These are phyloP conservation scores for Leptestheria dahalacensis DNA, from an alignment of 1,140 invertebrate species.

Conservation along the genomic window DNA sequence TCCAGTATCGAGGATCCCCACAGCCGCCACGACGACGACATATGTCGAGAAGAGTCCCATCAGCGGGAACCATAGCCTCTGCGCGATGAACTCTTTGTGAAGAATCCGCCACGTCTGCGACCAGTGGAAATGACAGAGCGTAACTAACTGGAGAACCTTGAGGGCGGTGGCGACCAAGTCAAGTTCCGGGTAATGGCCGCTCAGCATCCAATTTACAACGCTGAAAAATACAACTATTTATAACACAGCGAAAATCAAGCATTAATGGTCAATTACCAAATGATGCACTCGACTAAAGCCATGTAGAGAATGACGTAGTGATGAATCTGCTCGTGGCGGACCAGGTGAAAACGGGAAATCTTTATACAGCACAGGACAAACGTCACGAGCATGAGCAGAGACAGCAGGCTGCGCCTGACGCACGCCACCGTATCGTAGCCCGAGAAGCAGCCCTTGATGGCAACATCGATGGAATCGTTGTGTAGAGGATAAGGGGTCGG, in stretches of 20 bases:
- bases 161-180: slow-evolving; percentile 35
- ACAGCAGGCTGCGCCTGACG: slow-evolving; percentile 33
- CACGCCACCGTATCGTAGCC: slow-evolving; percentile 33
- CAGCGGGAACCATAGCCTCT: slow-evolving; percentile 26
- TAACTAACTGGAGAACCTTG: slow-evolving; percentile 34
- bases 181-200: slow-evolving; percentile 31
- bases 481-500: background rate
- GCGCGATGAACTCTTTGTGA: slow-evolving; percentile 33
- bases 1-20: slow-evolving; percentile 34
- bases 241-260: background rate
- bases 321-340: slow-evolving; percentile 33
- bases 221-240: slow-evolving; percentile 29
- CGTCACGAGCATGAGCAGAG: slow-evolving; percentile 30
- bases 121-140: slow-evolving; percentile 39
- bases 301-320: slow-evolving; percentile 38
- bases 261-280: slow-evolving; percentile 29
- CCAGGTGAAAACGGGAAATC: slow-evolving; percentile 32
- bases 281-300: slow-evolving; percentile 32
- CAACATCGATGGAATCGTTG: slow-evolving; percentile 31
- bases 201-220: slow-evolving; percentile 32
- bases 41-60: slow-evolving; percentile 32
- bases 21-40: slow-evolving; percentile 32
- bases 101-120: slow-evolving; percentile 27
- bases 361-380: slow-evolving; percentile 32
- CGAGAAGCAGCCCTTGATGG: slow-evolving; percentile 32